Conservation (phyloP, 2,113 vertebrate species). For the Lepidiolamprologus cunningtoni region DNA sequence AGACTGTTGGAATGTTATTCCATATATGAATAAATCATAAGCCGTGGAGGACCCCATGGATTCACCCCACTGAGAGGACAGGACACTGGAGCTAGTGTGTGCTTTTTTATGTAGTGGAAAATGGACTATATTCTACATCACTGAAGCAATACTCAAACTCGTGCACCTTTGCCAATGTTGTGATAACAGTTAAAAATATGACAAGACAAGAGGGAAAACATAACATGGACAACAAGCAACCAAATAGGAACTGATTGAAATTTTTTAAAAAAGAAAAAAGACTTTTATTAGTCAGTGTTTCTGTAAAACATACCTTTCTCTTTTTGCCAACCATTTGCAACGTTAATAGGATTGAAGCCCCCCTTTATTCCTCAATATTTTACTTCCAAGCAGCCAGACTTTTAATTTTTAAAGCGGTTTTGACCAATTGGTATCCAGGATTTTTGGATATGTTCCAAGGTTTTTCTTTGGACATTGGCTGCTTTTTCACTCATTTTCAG, state of each 20-base stretch:
- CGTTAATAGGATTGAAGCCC: background rate
- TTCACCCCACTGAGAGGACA: conserved; percentile 21
- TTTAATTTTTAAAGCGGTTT: background rate
- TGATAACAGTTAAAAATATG: background rate
- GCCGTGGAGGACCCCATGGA: conserved; percentile 19
- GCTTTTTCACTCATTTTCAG: background rate
- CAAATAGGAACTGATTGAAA: background rate
- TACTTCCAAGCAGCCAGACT: background rate
- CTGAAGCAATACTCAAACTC: background rate
- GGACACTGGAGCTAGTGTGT: background rate
- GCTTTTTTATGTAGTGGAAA: background rate
- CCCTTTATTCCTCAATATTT: background rate
- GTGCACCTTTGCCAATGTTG: background rate
- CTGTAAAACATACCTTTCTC: background rate
- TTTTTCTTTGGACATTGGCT: background rate
- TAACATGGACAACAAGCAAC: background rate
- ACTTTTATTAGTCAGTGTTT: background rate
- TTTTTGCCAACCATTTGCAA: background rate
- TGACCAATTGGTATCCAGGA: background rate
- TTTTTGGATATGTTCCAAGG: background rate
- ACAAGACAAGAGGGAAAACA: background rate
- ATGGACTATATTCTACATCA: conserved; percentile 4
- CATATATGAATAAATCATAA: conserved; percentile 62
- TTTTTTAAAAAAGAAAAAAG: accelerated
- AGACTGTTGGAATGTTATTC: conserved; percentile 28